Percentiles rank a stretch among this genome's conserved stretches.
Evolutionary conservation across 2,888 invertebrate species (phyloP).

Genomic region (Eupithecia vulgata): DNA sequence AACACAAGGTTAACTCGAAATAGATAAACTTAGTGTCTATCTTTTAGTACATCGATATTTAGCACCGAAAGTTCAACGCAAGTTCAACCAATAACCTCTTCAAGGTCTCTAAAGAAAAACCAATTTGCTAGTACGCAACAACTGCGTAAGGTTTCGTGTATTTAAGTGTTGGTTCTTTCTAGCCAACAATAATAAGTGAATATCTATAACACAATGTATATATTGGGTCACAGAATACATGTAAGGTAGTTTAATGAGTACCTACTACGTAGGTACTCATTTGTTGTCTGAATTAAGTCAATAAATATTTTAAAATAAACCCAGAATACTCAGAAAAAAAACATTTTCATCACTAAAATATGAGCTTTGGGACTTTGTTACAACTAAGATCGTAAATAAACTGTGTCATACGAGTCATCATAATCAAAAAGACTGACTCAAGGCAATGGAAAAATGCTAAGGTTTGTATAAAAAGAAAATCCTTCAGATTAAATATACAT

Average conservation of each 20-base stretch:
- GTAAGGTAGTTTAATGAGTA: neutral
- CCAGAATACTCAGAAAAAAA: neutral
- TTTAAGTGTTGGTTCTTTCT: neutral
- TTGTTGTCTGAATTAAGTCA: neutral
- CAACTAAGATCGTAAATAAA: slow-evolving; percentile 8
- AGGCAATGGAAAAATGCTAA: slow-evolving; percentile 13
- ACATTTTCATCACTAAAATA: neutral
- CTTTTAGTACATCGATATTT: slow-evolving; percentile 25
- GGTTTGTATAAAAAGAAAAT: slow-evolving; percentile 6
- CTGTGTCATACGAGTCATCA: slow-evolving; percentile 14
- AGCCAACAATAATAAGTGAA: neutral
- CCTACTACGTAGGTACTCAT: no score
- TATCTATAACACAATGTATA: neutral
- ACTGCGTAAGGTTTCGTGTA: slow-evolving; percentile 3
- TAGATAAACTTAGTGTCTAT: neutral
- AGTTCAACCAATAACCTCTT: slow-evolving; percentile 25
- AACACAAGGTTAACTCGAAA: slow-evolving; percentile 8
- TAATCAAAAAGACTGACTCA: slow-evolving; percentile 43
- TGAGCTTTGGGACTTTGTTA: slow-evolving; percentile 1
- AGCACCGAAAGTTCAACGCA: slow-evolving; percentile 16
- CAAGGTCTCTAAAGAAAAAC: slow-evolving; percentile 25
- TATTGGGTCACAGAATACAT: neutral
- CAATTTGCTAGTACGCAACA: slow-evolving; percentile 1
- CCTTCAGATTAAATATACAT: slow-evolving; percentile 6
- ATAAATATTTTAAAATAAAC: neutral